A percentile compares a stretch with the other conserved stretches of the same genome.
Conservation (phyloP, 1,140 invertebrate genomes). For the Bacillus rossius region DNA sequence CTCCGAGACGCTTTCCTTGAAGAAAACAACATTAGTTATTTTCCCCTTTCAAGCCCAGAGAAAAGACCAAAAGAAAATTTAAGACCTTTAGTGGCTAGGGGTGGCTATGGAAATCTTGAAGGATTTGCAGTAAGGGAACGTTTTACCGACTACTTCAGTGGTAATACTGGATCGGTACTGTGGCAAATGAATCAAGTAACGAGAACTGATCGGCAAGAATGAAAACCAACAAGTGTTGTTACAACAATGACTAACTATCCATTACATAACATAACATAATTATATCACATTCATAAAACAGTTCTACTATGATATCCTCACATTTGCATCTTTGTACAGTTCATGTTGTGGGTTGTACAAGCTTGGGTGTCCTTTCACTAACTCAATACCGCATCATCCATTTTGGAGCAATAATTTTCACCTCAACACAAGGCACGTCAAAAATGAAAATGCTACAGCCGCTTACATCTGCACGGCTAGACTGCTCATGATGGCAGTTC, state of each 20-base stretch:
- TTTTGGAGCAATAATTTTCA: neutral
- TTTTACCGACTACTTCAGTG: conserved; percentile 10
- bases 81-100: conserved; percentile 15
- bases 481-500: too few relatives aligned
- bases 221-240: neutral
- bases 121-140: conserved; percentile 6
- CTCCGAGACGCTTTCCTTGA: conserved; percentile 15
- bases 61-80: conserved; percentile 8
- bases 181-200: conserved; percentile 11
- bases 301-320: neutral
- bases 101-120: conserved; percentile 10
- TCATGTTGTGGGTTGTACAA: conserved; percentile 1
- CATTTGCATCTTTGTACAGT: conserved; percentile 4
- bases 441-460: too few relatives aligned
- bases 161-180: conserved; percentile 2
- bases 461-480: too few relatives aligned
- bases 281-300: too few relatives aligned
- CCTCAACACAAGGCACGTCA: too few relatives aligned
- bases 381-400: neutral
- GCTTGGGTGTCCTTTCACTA: neutral
- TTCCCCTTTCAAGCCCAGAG: neutral
- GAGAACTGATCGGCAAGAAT: neutral
- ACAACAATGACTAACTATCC: too few relatives aligned
- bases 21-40: conserved; percentile 3
- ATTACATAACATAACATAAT: too few relatives aligned